A percentile compares a stretch with the other conserved stretches of the same genome.
Conservation (phyloP, 2,113 vertebrate genomes). For the Prunella himalayana region DNA sequence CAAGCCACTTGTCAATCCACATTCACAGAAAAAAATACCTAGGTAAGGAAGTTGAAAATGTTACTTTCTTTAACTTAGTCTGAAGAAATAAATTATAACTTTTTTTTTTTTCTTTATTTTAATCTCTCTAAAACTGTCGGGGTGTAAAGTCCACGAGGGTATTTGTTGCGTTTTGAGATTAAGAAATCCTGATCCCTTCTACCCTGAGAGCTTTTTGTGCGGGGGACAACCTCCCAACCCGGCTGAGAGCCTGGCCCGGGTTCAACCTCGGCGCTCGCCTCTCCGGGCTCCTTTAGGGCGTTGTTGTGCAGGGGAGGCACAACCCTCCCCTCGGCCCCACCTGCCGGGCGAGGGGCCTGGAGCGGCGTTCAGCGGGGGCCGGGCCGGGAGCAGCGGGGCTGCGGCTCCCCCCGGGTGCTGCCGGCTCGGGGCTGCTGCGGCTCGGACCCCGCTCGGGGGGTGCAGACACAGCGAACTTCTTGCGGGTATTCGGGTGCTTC, state of each 20-base stretch:
- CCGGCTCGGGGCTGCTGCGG: background rate
- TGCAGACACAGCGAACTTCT: accelerated
- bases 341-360: background rate
- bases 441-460: too few species aligned
- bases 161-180: background rate
- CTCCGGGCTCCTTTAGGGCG: accelerated
- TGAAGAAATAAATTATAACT: background rate
- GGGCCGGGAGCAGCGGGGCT: background rate
- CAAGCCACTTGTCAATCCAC: background rate
- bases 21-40: background rate
- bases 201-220: too few species aligned
- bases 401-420: background rate
- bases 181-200: background rate
- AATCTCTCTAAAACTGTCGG: background rate
- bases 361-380: background rate
- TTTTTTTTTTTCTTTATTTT: background rate
- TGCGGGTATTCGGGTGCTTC: too few species aligned
- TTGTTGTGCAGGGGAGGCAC: accelerated
- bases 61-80: background rate
- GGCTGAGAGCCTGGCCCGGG: too few species aligned
- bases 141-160: background rate
- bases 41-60: background rate
- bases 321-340: too few species aligned
- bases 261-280: accelerated
- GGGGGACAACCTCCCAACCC: accelerated